A percentile compares a stretch with the other conserved stretches of the same genome.
These are phyloP conservation scores for Gymnocephalus cernua DNA, from an alignment of 2,113 vertebrate species.

Conservation along the genomic window DNA sequence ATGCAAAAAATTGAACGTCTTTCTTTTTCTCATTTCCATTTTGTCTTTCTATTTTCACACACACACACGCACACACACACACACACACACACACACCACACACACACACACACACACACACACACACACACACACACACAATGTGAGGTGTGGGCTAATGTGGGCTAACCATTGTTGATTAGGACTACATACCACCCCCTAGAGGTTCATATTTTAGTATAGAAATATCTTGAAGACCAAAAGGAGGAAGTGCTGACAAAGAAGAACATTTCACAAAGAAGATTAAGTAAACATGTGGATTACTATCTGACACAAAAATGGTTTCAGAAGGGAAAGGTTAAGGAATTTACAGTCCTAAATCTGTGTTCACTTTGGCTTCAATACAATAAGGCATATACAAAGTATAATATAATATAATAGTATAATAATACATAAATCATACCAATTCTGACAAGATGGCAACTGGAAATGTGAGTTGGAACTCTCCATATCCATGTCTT, in stretches of 20 bases:
- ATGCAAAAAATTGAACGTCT: slow-evolving; percentile 2
- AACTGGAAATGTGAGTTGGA: not conserved
- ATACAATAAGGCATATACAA: not conserved
- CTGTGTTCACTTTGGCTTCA: not conserved
- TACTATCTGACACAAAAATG: not conserved
- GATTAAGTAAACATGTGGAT: not conserved
- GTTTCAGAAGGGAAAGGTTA: not conserved
- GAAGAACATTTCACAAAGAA: not conserved
- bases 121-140: not conserved
- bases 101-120: not conserved
- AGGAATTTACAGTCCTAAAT: slow-evolving; percentile 15
- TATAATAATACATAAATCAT: not conserved
- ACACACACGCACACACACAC: not conserved
- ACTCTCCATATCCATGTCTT: not conserved
- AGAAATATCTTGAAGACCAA: slow-evolving; percentile 16
- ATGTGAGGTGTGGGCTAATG: too few species aligned
- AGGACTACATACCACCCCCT: slow-evolving; percentile 84
- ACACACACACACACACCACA: slow-evolving; percentile 15
- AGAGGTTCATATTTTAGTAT: slow-evolving; percentile 68
- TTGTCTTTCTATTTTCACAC: not conserved
- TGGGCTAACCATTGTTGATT: slow-evolving; percentile 49
- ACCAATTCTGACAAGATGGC: not conserved
- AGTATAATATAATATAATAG: not conserved
- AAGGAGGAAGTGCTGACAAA: not conserved
- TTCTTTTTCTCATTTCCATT: not conserved